These are phyloP conservation scores for Falco biarmicus DNA, from an alignment of 2,797 vertebrate genomes.

Conservation along the genomic window DNA sequence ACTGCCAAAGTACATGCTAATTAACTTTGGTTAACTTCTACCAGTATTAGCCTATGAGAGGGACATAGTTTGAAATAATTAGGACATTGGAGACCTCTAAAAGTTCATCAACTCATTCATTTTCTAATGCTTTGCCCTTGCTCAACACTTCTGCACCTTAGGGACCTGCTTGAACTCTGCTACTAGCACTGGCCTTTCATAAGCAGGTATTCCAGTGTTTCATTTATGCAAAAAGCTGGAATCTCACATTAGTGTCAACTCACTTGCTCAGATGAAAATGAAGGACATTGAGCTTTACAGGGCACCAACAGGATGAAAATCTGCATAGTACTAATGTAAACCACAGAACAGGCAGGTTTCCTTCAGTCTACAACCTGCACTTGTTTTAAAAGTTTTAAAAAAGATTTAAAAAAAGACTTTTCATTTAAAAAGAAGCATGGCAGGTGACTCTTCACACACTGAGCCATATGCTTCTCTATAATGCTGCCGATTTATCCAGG, in stretches of 20 bases:
- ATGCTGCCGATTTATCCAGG: neutral
- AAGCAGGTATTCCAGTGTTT: neutral
- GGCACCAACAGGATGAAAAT: neutral
- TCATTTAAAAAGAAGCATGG: neutral
- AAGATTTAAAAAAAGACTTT: neutral
- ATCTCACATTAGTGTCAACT: neutral
- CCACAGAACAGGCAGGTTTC: neutral
- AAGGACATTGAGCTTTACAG: neutral
- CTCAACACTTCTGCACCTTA: neutral
- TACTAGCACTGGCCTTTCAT: neutral
- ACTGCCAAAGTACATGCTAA: conserved; percentile 35
- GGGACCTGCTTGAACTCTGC: neutral
- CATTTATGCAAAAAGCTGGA: neutral
- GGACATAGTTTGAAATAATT: conserved; percentile 8
- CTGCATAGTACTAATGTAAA: neutral
- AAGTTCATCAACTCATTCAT: neutral
- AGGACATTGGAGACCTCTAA: conserved; percentile 19
- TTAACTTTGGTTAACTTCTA: conserved; percentile 47
- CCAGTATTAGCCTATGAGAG: neutral
- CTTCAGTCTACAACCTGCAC: neutral
- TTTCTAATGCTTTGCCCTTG: neutral
- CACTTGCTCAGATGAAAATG: neutral
- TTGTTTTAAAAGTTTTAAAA: neutral
- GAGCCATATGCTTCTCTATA: neutral
- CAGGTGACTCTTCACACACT: neutral